These are phyloP conservation scores for Nomia melanderi DNA, from an alignment of 1,140 invertebrate genomes.

Conservation along the genomic window DNA sequence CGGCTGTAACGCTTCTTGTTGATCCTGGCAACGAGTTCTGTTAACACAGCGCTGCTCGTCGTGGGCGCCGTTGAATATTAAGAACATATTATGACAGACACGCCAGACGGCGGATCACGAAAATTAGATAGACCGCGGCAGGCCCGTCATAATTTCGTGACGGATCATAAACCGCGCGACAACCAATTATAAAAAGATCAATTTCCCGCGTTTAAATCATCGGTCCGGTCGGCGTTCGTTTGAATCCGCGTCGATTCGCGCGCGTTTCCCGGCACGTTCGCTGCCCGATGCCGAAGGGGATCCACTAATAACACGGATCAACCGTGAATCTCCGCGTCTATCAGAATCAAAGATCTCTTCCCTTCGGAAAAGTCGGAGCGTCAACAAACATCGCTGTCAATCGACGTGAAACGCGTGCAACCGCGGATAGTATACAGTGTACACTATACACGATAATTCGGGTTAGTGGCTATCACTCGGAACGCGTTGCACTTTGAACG, in stretches of 20 bases:
- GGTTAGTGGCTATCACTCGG: neutral
- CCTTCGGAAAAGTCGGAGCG: slow-evolving; percentile 52
- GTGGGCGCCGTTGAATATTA: slow-evolving; percentile 51
- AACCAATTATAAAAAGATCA: slow-evolving; percentile 48
- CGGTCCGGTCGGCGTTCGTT: neutral
- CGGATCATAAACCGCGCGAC: slow-evolving; percentile 31
- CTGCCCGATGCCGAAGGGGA: neutral
- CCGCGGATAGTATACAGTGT: neutral
- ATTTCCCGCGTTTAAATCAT: slow-evolving; percentile 1
- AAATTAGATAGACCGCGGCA: slow-evolving; percentile 16
- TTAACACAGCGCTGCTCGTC: slow-evolving; percentile 62
- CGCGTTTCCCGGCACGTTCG: neutral
- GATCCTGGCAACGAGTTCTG: slow-evolving; percentile 68
- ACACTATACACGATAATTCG: neutral
- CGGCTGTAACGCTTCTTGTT: slow-evolving; percentile 57
- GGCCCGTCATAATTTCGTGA: neutral
- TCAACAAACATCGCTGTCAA: slow-evolving; percentile 67
- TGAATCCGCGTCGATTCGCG: slow-evolving; percentile 14
- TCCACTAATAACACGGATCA: slow-evolving; percentile 39
- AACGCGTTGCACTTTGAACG: too few relatives aligned
- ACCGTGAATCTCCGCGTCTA: slow-evolving; percentile 19
- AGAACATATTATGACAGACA: slow-evolving; percentile 53
- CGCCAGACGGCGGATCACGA: slow-evolving; percentile 18
- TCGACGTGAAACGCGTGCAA: slow-evolving; percentile 41
- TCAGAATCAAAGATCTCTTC: slow-evolving; percentile 54